Evolutionary conservation across 1,140 invertebrate genomes (phyloP), one percentile per base, ranked within the genome.

Genomic region (Drosophila sucinea): DNA sequence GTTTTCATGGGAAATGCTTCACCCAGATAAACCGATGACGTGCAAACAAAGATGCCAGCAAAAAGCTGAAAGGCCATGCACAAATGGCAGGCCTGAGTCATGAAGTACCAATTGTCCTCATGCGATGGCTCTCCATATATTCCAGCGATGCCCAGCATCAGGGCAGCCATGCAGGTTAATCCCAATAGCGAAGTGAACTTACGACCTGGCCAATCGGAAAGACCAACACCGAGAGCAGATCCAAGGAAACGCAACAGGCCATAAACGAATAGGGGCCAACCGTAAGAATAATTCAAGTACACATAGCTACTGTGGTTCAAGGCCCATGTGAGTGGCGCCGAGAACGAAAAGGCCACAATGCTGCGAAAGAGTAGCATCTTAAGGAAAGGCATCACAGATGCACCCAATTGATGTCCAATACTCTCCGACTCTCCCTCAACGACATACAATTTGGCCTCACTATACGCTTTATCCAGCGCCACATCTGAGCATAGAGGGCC

Each of bases 1-100:
- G 68, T 55, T 0, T 69, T 60, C 77, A 85, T 70, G 6, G 79
- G 81, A 33, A 82, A 85, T 4, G 81, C 77, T 33, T 85, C 81
- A 4, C 65, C 79, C 41, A 85, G 32, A 51, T 77, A 85, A n/a
- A 64, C 47, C 1, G 81, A 51, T 0, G 70, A 70, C 38, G 62
- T 77, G 4, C 75, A 51, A 2, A 77, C 54, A 51, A 60, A 85
- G 7, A 77, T 29, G 25, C 81, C 81, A 4, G 79, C 81, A 57
- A 85, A 85, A 27, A 73, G 56, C 32, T 82, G 79, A n/a, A 73
- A 61, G 0, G 78, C 54, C 51, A 85, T 23, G 4, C 65, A 61
- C 0, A 85, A 47, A 29, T 65, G 62, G 1, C 67, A 72, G 1
- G 70, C 60, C 17, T 82, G 57, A 0, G 65, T 47, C 81, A 85